Evolutionary conservation across 2,888 invertebrate species (phyloP).

Genomic region (Oeneis ivallda): DNA sequence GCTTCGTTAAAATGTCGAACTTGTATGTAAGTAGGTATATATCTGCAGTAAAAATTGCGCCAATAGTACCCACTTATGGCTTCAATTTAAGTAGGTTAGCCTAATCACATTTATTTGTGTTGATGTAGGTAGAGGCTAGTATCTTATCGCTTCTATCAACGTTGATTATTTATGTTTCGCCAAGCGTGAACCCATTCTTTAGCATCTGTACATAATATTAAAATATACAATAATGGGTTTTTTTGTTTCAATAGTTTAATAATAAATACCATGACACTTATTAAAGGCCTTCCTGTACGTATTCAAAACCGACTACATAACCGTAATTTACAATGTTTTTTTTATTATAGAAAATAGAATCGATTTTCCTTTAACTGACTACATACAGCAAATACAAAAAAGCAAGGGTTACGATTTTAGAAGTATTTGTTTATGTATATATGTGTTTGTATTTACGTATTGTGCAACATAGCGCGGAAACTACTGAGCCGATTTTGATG

Average conservation of each 20-base stretch:
- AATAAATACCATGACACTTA: not conserved
- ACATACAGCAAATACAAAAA: too few relatives aligned
- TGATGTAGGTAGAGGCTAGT: constrained; percentile 18
- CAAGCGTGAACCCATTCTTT: constrained; percentile 17
- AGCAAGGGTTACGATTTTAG: too few relatives aligned
- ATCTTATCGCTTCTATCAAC: constrained; percentile 39
- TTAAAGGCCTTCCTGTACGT: not conserved
- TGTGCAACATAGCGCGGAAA: too few relatives aligned
- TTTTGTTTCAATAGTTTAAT: constrained; percentile 4
- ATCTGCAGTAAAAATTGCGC: constrained; percentile 1
- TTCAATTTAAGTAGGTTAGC: constrained; percentile 26
- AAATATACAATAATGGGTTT: constrained; percentile 8
- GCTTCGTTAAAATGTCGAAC: constrained; percentile 1
- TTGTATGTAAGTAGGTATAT: not conserved
- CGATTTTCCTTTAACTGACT: too few relatives aligned
- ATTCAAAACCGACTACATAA: not conserved
- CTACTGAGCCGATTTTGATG: too few relatives aligned
- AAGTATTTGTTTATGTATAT: too few relatives aligned
- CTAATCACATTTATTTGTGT: constrained; percentile 26
- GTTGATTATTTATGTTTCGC: constrained; percentile 31
- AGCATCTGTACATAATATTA: constrained; percentile 13
- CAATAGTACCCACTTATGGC: constrained; percentile 17
- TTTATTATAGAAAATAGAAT: too few relatives aligned
- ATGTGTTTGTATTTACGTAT: too few relatives aligned
- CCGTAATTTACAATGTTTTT: not conserved